Conservation (phyloP, 2,113 vertebrate species). For the Neolamprologus kungweensis region DNA sequence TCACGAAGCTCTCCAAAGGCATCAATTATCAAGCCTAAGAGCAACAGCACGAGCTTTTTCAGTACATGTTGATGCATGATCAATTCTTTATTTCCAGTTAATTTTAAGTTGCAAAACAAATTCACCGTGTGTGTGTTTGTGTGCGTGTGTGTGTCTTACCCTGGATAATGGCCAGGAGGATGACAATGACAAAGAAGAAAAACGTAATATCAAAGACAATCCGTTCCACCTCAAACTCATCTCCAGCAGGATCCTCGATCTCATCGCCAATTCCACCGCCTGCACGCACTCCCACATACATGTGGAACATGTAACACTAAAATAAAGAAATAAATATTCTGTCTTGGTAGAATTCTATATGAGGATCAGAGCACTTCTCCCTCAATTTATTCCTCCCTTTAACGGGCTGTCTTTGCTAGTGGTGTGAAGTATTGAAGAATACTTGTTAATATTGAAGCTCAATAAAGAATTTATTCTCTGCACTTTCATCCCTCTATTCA, state of each 20-base stretch:
- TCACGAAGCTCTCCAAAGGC: constrained; percentile 67
- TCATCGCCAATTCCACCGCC: constrained; percentile 95
- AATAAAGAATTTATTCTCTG: neutral
- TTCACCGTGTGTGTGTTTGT: neutral
- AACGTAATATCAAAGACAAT: constrained; percentile 97
- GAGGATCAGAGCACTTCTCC: neutral
- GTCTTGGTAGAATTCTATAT: neutral
- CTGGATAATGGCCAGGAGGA: constrained; percentile 95
- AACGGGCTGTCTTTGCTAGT: neutral
- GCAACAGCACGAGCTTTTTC: neutral
- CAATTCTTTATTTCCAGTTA: neutral
- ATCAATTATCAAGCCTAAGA: constrained; percentile 65
- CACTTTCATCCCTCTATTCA: neutral
- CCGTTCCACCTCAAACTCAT: constrained; percentile 91
- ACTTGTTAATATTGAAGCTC: neutral
- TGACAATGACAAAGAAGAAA: constrained; percentile 97
- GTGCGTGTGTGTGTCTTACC: constrained; percentile 62
- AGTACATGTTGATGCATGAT: neutral
- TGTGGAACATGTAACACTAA: constrained; percentile 98
- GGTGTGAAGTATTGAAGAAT: neutral
- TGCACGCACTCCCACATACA: constrained; percentile 92
- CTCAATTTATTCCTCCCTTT: neutral
- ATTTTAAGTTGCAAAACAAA: neutral
- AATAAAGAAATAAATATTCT: neutral
- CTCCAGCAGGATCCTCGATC: constrained; percentile 92